These are phyloP conservation scores for Odiellus spinosus DNA, from an alignment of 2,888 invertebrate genomes.

Conservation along the genomic window DNA sequence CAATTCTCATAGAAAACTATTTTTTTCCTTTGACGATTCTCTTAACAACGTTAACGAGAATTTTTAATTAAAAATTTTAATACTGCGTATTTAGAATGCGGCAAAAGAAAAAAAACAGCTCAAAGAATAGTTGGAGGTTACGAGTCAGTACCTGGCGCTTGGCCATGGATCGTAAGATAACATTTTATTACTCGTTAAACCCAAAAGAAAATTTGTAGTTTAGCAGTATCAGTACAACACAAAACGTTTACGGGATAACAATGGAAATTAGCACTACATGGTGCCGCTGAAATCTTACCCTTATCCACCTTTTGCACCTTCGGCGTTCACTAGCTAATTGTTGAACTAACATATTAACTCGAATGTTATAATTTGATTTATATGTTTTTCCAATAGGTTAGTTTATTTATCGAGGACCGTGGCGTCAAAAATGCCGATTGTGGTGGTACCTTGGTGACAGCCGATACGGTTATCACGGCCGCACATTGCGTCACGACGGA, in stretches of 20 bases:
- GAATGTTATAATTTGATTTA: no score
- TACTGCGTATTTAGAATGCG: conserved; percentile 36
- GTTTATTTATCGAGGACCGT: conserved; percentile 13
- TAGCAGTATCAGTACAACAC: no score
- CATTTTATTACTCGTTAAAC: not conserved
- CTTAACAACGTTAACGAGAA: not conserved
- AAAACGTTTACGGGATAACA: no score
- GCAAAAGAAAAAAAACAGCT: conserved; percentile 40
- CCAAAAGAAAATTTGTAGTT: no score
- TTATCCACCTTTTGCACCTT: no score
- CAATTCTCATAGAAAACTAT: not conserved
- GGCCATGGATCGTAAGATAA: conserved; percentile 29
- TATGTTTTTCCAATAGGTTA: conserved; percentile 15
- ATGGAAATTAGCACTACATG: no score
- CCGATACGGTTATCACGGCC: conserved; percentile 57
- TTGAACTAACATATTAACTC: no score
- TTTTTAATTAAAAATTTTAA: not conserved
- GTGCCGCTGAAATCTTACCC: no score
- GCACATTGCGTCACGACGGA: conserved; percentile 50
- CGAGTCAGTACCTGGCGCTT: conserved; percentile 35
- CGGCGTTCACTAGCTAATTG: no score
- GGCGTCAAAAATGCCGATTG: conserved; percentile 29
- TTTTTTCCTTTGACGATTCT: not conserved
- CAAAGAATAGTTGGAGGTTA: conserved; percentile 55
- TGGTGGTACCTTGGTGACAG: conserved; percentile 52